Conservation (phyloP, 2,888 invertebrate genomes). For the Orgyia antiqua region DNA sequence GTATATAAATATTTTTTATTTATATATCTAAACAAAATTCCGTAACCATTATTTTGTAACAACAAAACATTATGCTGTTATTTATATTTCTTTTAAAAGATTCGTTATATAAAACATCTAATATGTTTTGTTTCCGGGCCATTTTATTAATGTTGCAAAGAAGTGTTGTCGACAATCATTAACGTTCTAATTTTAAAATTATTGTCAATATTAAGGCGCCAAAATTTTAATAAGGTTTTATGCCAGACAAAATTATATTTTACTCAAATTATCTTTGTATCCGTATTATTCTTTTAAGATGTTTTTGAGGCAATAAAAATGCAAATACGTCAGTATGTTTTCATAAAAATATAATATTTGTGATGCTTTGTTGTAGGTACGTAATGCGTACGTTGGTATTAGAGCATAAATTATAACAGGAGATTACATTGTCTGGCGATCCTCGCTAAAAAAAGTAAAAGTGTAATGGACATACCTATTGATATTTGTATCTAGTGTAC, state of each 20-base stretch:
- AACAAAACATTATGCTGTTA: too few species aligned
- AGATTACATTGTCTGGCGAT: too few species aligned
- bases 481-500: too few species aligned
- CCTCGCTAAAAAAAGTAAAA: too few species aligned
- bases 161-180: constrained; percentile 12
- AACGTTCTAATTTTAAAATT: constrained; percentile 12
- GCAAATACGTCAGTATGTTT: not conserved
- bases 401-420: too few species aligned
- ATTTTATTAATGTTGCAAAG: constrained; percentile 3
- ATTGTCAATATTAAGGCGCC: constrained; percentile 21
- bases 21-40: too few species aligned
- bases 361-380: too few species aligned
- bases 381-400: too few species aligned
- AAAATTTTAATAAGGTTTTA: constrained; percentile 7
- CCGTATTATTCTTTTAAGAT: not conserved
- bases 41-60: too few species aligned
- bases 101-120: constrained; percentile 7
- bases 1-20: too few species aligned
- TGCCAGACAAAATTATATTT: constrained; percentile 2
- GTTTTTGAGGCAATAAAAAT: not conserved
- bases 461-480: too few species aligned
- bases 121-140: constrained; percentile 5
- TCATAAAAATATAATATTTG: not conserved
- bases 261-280: not conserved
- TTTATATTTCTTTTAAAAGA: too few species aligned